Conservation (phyloP, 2,888 invertebrate genomes). For the Polylopha cassiicola region DNA sequence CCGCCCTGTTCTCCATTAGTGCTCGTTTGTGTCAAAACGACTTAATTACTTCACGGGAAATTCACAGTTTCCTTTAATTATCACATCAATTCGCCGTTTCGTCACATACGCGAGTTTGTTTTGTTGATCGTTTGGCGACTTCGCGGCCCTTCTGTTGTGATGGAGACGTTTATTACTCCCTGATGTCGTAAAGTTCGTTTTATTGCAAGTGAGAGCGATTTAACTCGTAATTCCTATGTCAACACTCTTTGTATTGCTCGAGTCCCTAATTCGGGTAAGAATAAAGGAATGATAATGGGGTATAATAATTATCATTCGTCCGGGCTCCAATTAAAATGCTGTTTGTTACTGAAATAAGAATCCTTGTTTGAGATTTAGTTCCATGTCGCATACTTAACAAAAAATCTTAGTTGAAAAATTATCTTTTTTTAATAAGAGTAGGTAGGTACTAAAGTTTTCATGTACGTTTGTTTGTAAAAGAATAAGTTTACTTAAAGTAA, state of each 20-base stretch:
- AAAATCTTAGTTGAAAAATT: too few relatives aligned
- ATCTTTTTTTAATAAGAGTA: too few relatives aligned
- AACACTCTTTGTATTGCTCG: constrained; percentile 19
- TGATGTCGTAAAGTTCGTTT: constrained; percentile 48
- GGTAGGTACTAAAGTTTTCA: too few relatives aligned
- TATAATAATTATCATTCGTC: too few relatives aligned
- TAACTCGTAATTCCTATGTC: constrained; percentile 19
- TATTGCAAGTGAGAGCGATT: constrained; percentile 44
- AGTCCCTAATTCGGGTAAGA: constrained; percentile 17
- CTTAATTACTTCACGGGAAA: constrained; percentile 61
- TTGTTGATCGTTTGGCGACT: constrained; percentile 45
- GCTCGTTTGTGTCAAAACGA: constrained; percentile 63
- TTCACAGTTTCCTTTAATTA: constrained; percentile 48
- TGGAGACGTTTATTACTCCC: constrained; percentile 47
- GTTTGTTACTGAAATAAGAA: too few relatives aligned
- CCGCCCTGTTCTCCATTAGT: constrained; percentile 55
- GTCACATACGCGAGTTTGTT: constrained; percentile 38
- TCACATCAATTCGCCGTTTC: constrained; percentile 30
- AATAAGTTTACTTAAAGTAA: too few relatives aligned
- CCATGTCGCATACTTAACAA: too few relatives aligned
- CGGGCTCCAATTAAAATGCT: too few relatives aligned
- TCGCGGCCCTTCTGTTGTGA: constrained; percentile 46
- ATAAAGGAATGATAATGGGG: too few relatives aligned
- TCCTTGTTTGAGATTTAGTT: too few relatives aligned
- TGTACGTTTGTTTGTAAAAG: too few relatives aligned